These are phyloP conservation scores for Sturnus vulgaris DNA, from an alignment of 2,113 vertebrate species.

Conservation along the genomic window DNA sequence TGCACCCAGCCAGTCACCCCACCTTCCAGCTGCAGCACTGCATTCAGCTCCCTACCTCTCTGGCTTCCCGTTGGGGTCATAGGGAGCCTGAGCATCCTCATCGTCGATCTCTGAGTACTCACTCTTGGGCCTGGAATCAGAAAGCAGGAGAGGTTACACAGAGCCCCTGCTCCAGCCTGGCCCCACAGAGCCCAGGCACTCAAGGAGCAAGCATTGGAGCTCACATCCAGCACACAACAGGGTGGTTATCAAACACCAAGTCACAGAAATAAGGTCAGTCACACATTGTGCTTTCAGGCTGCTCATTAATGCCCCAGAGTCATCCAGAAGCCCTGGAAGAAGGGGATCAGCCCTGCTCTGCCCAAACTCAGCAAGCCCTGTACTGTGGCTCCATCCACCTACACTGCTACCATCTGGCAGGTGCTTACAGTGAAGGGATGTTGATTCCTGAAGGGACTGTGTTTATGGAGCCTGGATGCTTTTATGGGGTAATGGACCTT, in stretches of 20 bases:
- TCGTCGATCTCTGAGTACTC: constrained; percentile 98
- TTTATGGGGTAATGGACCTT: not conserved
- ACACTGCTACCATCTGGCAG: not conserved
- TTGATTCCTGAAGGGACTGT: not conserved
- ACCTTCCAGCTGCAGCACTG: not conserved
- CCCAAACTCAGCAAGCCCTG: not conserved
- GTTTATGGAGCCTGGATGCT: not conserved
- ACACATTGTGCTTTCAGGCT: not conserved
- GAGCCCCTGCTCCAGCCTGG: not conserved
- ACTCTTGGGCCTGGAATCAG: constrained; percentile 88
- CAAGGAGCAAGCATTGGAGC: accelerated
- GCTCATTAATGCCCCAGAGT: not conserved
- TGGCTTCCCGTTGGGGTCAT: constrained; percentile 94
- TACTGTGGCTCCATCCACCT: not conserved
- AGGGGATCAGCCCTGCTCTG: not conserved
- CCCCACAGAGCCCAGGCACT: not conserved
- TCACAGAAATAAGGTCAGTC: not conserved
- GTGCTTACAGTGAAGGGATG: not conserved
- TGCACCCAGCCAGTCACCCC: not conserved
- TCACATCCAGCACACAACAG: accelerated
- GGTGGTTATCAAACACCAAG: not conserved
- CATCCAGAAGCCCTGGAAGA: not conserved
- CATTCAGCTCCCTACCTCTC: constrained; percentile 78
- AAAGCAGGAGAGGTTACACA: not conserved
- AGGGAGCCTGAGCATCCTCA: constrained; percentile 91